Evolutionary conservation across 2,113 vertebrate species (phyloP).

Genomic region (Phylloscopus trochilus): DNA sequence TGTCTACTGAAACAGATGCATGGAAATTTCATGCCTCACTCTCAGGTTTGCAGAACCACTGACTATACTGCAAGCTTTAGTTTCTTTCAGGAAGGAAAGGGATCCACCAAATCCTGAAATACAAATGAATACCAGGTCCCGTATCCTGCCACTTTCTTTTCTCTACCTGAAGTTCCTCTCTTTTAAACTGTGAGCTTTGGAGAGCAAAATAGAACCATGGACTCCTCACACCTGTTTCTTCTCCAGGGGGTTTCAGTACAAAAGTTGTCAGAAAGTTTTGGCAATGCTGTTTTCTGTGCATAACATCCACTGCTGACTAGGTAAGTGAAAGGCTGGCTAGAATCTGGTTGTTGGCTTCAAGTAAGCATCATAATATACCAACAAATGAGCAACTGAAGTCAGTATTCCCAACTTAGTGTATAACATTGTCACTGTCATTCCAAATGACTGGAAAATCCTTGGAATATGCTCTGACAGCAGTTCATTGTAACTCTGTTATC

Average conservation of each 20-base stretch:
- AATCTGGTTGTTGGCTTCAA: background rate
- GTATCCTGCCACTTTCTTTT: background rate
- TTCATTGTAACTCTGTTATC: background rate
- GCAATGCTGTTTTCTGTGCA: background rate
- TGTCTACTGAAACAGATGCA: background rate
- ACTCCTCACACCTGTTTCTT: background rate
- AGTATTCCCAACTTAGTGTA: background rate
- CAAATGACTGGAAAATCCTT: background rate
- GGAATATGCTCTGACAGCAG: background rate
- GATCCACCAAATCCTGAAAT: background rate
- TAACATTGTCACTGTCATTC: accelerated
- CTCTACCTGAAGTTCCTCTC: background rate
- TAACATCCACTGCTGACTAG: background rate
- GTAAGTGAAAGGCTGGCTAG: background rate
- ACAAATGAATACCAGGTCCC: background rate
- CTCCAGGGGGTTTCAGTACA: background rate
- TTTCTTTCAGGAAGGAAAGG: background rate
- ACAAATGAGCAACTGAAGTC: background rate
- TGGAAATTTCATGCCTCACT: background rate
- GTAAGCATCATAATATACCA: background rate
- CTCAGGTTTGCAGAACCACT: background rate
- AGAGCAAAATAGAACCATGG: background rate
- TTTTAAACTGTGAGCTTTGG: background rate
- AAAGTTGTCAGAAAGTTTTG: background rate
- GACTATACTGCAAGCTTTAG: background rate